These are phyloP conservation scores for Pegea sp. DNA, from an alignment of 23 tunicate genomes.

Conservation along the genomic window DNA sequence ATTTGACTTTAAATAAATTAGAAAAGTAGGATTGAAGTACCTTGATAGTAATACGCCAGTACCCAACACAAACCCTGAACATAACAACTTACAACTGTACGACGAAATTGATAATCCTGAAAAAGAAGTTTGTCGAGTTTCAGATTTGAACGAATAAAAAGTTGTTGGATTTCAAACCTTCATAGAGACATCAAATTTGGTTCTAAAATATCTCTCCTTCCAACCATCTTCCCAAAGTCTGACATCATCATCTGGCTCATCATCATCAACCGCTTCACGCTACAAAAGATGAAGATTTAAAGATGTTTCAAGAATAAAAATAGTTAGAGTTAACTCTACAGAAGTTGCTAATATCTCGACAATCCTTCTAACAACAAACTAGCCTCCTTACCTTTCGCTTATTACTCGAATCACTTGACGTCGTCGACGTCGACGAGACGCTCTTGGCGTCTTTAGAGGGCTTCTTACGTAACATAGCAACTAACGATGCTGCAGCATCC, in stretches of 20 bases:
- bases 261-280: constrained; percentile 32
- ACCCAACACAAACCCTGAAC: constrained; percentile 97
- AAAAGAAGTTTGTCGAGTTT: constrained; percentile 3
- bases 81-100: constrained; percentile 63
- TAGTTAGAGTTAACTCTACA: background rate
- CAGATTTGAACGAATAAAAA: background rate
- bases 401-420: constrained; percentile 1
- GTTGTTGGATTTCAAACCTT: constrained; percentile 8
- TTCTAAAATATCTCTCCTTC: constrained; percentile 88
- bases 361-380: background rate
- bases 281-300: background rate
- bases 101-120: constrained; percentile 70
- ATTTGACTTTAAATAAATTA: too few relatives aligned
- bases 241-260: constrained; percentile 91
- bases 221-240: constrained; percentile 99
- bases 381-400: constrained; percentile 19
- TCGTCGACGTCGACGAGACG: background rate
- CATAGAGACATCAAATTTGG: constrained; percentile 85
- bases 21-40: constrained; percentile 5
- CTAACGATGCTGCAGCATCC: constrained; percentile 74
- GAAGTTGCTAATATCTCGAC: background rate
- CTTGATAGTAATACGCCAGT: constrained; percentile 84
- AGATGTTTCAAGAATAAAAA: too few relatives aligned
- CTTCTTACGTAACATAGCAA: constrained; percentile 29
- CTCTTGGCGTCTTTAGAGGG: too few relatives aligned